These are phyloP conservation scores for Cynocephalus volans DNA, from an alignment of 2,113 vertebrate genomes.

Conservation along the genomic window DNA sequence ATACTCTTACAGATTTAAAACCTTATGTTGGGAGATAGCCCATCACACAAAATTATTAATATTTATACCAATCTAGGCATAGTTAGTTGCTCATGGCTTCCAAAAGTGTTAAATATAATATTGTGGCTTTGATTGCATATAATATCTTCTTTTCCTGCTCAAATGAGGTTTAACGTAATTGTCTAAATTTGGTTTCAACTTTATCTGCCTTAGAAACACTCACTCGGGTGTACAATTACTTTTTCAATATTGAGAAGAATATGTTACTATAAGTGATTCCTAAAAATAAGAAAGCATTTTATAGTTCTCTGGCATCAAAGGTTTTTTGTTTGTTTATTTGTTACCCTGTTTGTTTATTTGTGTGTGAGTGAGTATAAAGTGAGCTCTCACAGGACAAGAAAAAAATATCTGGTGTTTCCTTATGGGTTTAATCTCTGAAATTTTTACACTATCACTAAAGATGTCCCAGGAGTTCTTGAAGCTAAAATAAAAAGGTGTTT, in stretches of 20 bases:
- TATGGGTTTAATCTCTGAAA: slow-evolving; percentile 66
- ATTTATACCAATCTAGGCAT: background rate
- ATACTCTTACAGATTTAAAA: slow-evolving; percentile 26
- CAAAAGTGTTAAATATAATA: slow-evolving; percentile 36
- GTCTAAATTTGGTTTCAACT: background rate
- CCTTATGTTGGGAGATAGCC: background rate
- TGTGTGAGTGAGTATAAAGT: slow-evolving; percentile 35
- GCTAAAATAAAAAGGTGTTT: slow-evolving; percentile 34
- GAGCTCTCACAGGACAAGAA: slow-evolving; percentile 13
- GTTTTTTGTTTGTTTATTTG: slow-evolving; percentile 28
- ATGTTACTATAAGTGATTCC: background rate
- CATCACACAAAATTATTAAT: background rate
- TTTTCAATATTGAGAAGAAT: slow-evolving; percentile 32
- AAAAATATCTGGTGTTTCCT: slow-evolving; percentile 35
- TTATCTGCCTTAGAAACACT: slow-evolving; percentile 24
- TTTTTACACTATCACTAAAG: slow-evolving; percentile 52
- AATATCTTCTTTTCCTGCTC: background rate
- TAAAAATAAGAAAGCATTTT: slow-evolving; percentile 41
- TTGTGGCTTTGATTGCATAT: background rate
- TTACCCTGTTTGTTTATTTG: slow-evolving; percentile 53
- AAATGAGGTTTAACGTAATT: background rate
- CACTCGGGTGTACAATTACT: background rate
- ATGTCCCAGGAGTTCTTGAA: slow-evolving; percentile 57
- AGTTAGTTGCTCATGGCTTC: slow-evolving; percentile 22
- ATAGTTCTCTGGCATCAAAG: slow-evolving; percentile 27